Evolutionary conservation across 1,140 invertebrate genomes (phyloP).

Genomic region (Ostrea edulis): DNA sequence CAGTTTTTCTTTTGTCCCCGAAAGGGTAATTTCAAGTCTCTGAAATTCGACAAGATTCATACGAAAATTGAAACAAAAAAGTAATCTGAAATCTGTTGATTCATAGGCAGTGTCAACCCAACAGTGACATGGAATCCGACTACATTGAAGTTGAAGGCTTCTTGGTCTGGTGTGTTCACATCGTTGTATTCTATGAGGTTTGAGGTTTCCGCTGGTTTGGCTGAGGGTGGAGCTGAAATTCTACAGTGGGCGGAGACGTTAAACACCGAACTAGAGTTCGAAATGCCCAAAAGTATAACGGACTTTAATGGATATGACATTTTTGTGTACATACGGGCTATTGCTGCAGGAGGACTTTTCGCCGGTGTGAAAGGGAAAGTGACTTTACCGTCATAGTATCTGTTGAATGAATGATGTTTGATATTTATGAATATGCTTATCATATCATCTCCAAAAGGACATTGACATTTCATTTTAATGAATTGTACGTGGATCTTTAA

Average conservation of each 20-base stretch:
- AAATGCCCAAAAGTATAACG: slow-evolving; percentile 19
- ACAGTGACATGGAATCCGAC: neutral
- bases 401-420: too few relatives aligned
- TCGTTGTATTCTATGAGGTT: slow-evolving; percentile 30
- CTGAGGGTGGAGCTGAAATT: slow-evolving; percentile 53
- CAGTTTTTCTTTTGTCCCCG: too few relatives aligned
- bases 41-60: too few relatives aligned
- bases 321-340: slow-evolving; percentile 40
- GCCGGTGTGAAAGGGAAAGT: slow-evolving; percentile 1
- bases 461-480: neutral
- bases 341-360: slow-evolving; percentile 26
- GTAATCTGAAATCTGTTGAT: neutral
- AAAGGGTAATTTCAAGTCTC: too few relatives aligned
- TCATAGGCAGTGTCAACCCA: neutral
- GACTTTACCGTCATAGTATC: slow-evolving; percentile 8
- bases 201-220: slow-evolving; percentile 53
- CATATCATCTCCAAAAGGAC: neutral
- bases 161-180: slow-evolving; percentile 47
- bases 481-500: neutral
- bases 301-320: neutral
- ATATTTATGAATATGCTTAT: too few relatives aligned
- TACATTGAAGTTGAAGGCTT: neutral
- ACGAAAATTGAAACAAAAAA: too few relatives aligned
- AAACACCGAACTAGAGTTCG: slow-evolving; percentile 29
- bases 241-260: slow-evolving; percentile 57